Conservation (phyloP, 2,888 invertebrate species). For the Chirona hameri region DNA sequence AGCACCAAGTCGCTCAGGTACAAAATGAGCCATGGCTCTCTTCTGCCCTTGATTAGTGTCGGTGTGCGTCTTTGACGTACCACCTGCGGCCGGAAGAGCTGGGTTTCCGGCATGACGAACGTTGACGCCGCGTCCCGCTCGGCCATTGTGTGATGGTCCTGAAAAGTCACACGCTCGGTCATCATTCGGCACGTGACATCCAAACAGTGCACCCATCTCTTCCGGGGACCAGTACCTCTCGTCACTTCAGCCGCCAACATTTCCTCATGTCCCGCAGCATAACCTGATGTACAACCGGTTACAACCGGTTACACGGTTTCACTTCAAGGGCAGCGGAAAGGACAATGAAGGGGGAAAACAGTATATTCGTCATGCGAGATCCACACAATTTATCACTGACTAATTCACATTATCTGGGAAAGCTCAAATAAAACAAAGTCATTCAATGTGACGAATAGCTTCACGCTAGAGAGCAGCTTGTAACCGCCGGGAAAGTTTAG, state of each 20-base stretch:
- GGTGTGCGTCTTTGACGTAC: constrained; percentile 31
- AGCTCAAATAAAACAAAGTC: too few species aligned
- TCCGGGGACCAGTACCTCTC: not conserved
- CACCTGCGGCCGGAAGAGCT: constrained; percentile 38
- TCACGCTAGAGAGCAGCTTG: too few species aligned
- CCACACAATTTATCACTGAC: too few species aligned
- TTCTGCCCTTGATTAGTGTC: too few species aligned
- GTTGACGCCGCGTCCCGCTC: constrained; percentile 41
- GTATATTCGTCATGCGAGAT: too few species aligned
- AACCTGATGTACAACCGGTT: not conserved
- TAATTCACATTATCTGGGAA: too few species aligned
- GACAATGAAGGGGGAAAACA: not conserved
- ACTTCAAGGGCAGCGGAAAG: not conserved
- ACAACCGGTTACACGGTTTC: not conserved
- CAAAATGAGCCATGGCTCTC: too few species aligned
- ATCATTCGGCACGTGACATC: not conserved
- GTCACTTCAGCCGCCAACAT: not conserved
- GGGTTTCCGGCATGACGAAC: constrained; percentile 39
- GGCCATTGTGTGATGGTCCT: constrained; percentile 41
- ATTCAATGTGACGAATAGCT: too few species aligned
- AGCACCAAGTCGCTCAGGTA: not conserved
- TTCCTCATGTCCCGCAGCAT: not conserved
- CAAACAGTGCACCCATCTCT: too few species aligned
- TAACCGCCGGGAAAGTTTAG: too few species aligned
- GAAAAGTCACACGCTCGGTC: not conserved